phyloP scores from a whole-genome alignment of 2,888 invertebrate genomes.

The Anorthoa munda region DNA sequence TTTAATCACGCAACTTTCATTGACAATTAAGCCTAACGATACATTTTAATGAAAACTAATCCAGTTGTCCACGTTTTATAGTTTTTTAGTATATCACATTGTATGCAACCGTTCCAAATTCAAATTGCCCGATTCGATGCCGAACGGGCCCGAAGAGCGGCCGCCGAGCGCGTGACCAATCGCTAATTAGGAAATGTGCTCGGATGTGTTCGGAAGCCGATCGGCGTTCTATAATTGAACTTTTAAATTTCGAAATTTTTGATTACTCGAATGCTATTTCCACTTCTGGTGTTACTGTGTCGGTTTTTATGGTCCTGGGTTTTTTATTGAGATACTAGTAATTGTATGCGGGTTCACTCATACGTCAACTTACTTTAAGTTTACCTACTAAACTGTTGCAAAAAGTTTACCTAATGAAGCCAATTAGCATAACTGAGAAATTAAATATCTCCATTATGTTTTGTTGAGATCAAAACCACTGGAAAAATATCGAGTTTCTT shows the following conservation, averaged over 20 bases:
- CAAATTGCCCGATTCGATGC: slow-evolving; percentile 88
- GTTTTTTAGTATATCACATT: slow-evolving; percentile 69
- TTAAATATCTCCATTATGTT: not conserved
- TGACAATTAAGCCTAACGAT: slow-evolving; percentile 70
- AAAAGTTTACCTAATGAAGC: not conserved
- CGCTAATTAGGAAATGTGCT: slow-evolving; percentile 90
- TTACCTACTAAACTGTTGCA: not conserved
- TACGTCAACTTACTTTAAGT: not conserved
- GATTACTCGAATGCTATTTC: slow-evolving; percentile 85
- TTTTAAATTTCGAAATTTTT: slow-evolving; percentile 87
- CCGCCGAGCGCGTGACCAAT: slow-evolving; percentile 89
- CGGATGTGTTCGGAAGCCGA: slow-evolving; percentile 86
- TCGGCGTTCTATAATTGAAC: slow-evolving; percentile 87
- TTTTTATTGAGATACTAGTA: slow-evolving; percentile 67
- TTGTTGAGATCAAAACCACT: not conserved
- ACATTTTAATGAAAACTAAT: slow-evolving; percentile 76
- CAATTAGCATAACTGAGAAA: not conserved
- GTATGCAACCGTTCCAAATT: slow-evolving; percentile 87
- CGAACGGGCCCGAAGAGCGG: slow-evolving; percentile 79
- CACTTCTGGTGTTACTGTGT: slow-evolving; percentile 85
- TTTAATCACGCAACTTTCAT: slow-evolving; percentile 59
- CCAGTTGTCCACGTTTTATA: slow-evolving; percentile 72
- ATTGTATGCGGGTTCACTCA: slow-evolving; percentile 33
- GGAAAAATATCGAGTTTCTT: not conserved
- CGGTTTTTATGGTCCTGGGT: slow-evolving; percentile 70